A percentile compares a stretch with the other conserved stretches of the same genome.
phyloP scores from a whole-genome alignment of 2,113 vertebrate genomes.

The Willisornis vidua region DNA sequence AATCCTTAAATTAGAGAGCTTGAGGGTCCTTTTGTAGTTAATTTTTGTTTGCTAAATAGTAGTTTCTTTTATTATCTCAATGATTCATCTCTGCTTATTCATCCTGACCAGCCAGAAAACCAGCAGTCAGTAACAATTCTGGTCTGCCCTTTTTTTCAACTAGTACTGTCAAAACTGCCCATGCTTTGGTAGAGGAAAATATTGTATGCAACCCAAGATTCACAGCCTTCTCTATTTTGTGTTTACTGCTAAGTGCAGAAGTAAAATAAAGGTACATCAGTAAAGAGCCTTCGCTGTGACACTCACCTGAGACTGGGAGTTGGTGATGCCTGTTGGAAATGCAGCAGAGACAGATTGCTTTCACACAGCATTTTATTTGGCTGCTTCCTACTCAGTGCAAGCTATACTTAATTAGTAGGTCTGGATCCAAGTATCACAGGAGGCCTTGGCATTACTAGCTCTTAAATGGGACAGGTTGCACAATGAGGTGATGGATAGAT shows the following conservation, averaged over 20 bases:
- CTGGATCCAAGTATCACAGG: constrained; percentile 6
- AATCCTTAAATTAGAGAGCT: neutral
- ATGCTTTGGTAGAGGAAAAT: neutral
- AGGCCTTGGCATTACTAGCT: constrained; percentile 4
- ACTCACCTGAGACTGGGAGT: neutral
- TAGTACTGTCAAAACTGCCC: neutral
- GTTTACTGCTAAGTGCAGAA: neutral
- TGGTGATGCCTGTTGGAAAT: neutral
- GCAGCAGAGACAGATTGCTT: neutral
- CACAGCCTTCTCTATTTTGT: neutral
- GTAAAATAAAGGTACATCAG: neutral
- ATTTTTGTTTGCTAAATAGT: neutral
- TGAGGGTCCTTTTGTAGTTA: neutral
- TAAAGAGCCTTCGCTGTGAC: neutral
- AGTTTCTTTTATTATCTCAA: neutral
- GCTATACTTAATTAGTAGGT: neutral
- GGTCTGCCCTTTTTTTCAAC: neutral
- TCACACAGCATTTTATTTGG: neutral
- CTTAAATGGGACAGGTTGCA: neutral
- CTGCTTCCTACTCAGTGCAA: neutral
- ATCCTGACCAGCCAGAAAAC: neutral
- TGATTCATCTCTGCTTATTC: constrained; percentile 28
- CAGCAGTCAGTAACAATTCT: neutral
- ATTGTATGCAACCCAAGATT: neutral
- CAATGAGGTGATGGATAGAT: constrained; percentile 27